Conservation (phyloP, 2,113 vertebrate species). For the Dicerorhinus sumatrensis region DNA sequence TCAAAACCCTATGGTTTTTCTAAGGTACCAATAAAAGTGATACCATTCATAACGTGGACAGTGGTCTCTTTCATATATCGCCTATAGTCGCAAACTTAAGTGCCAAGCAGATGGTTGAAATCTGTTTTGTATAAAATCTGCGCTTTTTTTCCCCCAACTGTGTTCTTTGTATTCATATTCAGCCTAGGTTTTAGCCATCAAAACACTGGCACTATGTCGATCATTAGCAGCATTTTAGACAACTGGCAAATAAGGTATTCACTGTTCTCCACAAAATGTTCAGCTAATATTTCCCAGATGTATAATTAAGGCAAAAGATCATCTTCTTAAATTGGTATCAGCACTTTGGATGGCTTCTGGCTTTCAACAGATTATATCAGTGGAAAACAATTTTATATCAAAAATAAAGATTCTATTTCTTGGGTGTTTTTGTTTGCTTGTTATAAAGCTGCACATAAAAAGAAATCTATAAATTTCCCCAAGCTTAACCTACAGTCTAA, state of each 20-base stretch:
- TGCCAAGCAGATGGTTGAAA: conserved; percentile 90
- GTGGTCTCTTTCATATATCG: conserved; percentile 89
- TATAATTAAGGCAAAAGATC: conserved; percentile 89
- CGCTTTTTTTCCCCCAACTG: conserved; percentile 81
- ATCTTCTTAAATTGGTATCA: conserved; percentile 86
- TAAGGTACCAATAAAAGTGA: conserved; percentile 87
- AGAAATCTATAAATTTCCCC: conserved; percentile 55
- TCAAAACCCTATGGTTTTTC: conserved; percentile 82
- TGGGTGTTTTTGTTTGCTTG: background rate
- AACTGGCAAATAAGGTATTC: conserved; percentile 90
- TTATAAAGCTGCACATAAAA: conserved; percentile 72
- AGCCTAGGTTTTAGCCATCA: conserved; percentile 88
- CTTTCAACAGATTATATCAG: conserved; percentile 83
- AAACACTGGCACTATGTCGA: conserved; percentile 87
- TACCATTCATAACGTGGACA: conserved; percentile 89
- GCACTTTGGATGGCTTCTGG: conserved; percentile 81
- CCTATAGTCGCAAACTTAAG: conserved; percentile 85
- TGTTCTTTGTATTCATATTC: conserved; percentile 89
- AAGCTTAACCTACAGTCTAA: conserved; percentile 30
- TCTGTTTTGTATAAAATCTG: conserved; percentile 90
- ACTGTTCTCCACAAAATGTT: conserved; percentile 86
- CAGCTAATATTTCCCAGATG: conserved; percentile 89
- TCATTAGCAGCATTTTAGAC: conserved; percentile 88
- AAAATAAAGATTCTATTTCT: conserved; percentile 76
- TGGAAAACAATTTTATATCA: conserved; percentile 82